Conservation (phyloP, 2,797 vertebrate species). For the Lagodon rhomboides region DNA sequence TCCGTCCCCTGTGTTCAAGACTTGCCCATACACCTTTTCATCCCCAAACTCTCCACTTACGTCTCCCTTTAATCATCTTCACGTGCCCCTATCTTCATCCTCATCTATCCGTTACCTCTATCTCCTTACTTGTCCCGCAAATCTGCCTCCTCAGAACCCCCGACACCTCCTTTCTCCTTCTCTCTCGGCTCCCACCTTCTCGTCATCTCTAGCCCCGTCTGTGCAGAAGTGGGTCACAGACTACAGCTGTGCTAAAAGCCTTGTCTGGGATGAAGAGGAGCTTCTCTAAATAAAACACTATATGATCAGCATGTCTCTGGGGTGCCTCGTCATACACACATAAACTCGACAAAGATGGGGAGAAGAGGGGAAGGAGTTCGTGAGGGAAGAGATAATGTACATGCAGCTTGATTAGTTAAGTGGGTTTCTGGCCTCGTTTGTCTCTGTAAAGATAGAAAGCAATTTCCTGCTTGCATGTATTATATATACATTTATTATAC, state of each 20-base stretch:
- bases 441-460: slow-evolving; percentile 7
- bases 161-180: slow-evolving; percentile 19
- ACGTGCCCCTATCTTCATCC: not conserved
- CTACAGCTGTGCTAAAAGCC: slow-evolving; percentile 80
- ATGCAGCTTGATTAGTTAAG: slow-evolving; percentile 29
- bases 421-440: slow-evolving; percentile 29
- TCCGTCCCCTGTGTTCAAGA: not conserved
- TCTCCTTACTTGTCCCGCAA: not conserved
- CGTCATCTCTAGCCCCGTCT: slow-evolving; percentile 41
- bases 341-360: slow-evolving; percentile 47
- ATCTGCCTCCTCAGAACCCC: slow-evolving; percentile 18
- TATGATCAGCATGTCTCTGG: slow-evolving; percentile 44
- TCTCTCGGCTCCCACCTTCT: slow-evolving; percentile 38
- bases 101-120: slow-evolving; percentile 1
- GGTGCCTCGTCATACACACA: slow-evolving; percentile 58
- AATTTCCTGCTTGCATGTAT: slow-evolving; percentile 14
- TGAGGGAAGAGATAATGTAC: slow-evolving; percentile 38
- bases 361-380: slow-evolving; percentile 42
- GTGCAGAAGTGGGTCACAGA: slow-evolving; percentile 81
- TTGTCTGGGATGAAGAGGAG: slow-evolving; percentile 59
- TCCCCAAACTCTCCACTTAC: not conserved
- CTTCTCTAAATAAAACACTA: slow-evolving; percentile 82
- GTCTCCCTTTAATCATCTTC: not conserved
- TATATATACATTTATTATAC: slow-evolving; percentile 4
- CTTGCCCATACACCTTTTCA: not conserved